These are phyloP conservation scores for Eupithecia inturbata DNA, from an alignment of 2,888 invertebrate genomes.

Conservation along the genomic window DNA sequence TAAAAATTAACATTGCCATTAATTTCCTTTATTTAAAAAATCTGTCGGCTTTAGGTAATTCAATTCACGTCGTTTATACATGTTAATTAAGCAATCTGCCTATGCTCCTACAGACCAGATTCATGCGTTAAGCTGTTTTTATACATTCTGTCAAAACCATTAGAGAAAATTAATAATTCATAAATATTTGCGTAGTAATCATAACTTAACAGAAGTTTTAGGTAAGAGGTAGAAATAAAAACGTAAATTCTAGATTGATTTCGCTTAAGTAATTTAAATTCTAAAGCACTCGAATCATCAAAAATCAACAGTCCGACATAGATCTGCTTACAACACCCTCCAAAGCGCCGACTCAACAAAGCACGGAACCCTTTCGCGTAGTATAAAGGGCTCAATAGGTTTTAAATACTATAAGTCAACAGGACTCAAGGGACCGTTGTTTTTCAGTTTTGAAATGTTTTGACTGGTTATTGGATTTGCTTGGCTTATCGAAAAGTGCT, in stretches of 20 bases:
- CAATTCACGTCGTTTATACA: no score
- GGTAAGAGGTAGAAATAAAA: background rate
- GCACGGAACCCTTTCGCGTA: conserved; percentile 62
- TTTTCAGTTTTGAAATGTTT: conserved; percentile 77
- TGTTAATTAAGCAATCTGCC: no score
- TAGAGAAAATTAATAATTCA: no score
- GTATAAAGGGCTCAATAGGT: conserved; percentile 52
- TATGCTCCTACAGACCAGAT: no score
- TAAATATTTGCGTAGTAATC: no score
- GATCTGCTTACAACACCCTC: conserved; percentile 49
- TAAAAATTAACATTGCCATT: no score
- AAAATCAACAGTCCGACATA: conserved; percentile 23
- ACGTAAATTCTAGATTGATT: background rate
- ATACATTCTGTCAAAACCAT: no score
- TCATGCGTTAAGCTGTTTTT: no score
- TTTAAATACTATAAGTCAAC: conserved; percentile 59
- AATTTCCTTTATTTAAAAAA: no score
- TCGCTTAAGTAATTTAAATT: conserved; percentile 11
- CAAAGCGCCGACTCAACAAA: conserved; percentile 57
- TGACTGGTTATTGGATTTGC: conserved; percentile 71
- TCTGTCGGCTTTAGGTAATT: no score
- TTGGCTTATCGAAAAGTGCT: conserved; percentile 56
- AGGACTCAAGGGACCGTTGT: conserved; percentile 64
- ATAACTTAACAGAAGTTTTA: no score
- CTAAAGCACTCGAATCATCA: conserved; percentile 22